Percentiles rank a stretch among this genome's conserved stretches.
Conservation (phyloP, 2,888 invertebrate species). For the Pogonocherus hispidulus region DNA sequence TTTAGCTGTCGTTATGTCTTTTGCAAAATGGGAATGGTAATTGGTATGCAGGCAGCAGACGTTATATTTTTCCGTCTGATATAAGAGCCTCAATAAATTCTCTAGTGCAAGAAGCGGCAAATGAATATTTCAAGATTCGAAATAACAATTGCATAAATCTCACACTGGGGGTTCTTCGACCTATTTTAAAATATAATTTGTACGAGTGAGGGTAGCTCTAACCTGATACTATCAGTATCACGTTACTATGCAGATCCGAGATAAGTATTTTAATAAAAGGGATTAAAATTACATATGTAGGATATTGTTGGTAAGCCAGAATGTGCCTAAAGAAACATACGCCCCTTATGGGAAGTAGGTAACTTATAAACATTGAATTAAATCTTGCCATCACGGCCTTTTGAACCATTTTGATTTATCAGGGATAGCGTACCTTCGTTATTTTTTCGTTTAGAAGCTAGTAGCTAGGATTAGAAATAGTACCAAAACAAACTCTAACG, state of each 20-base stretch:
- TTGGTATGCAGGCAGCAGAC: background rate
- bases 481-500: conserved; percentile 48
- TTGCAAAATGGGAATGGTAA: background rate
- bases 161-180: conserved; percentile 52
- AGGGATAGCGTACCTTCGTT: conserved; percentile 51
- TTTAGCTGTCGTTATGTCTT: no score
- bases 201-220: conserved; percentile 52
- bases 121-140: conserved; percentile 55
- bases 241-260: conserved; percentile 66
- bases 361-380: conserved; percentile 57
- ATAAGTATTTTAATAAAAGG: conserved; percentile 67
- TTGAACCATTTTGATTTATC: conserved; percentile 60
- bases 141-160: conserved; percentile 57
- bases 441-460: conserved; percentile 42
- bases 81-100: conserved; percentile 37
- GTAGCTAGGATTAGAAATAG: conserved; percentile 46
- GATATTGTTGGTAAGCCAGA: conserved; percentile 62
- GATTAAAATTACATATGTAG: conserved; percentile 69
- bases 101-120: conserved; percentile 39
- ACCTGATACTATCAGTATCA: conserved; percentile 67
- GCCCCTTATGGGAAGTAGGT: conserved; percentile 62
- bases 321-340: conserved; percentile 58
- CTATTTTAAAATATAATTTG: conserved; percentile 59
- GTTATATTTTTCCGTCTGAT: background rate
- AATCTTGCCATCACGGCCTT: conserved; percentile 57